Evolutionary conservation across 2,797 vertebrate species (phyloP).

Genomic region (Oreochromis mossambicus): DNA sequence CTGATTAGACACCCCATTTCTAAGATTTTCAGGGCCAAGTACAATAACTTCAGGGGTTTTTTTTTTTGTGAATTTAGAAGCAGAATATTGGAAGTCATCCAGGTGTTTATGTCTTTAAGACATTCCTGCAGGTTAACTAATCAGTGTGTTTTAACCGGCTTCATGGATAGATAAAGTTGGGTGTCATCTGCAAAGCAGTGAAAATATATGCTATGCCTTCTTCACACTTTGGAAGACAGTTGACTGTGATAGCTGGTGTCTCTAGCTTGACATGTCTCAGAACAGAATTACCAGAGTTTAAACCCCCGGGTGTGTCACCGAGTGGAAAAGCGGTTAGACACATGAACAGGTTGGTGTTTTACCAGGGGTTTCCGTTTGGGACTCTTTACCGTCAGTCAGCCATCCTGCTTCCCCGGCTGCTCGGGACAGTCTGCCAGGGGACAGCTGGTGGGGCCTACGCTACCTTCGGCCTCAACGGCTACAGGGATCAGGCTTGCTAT

Average conservation of each 20-base stretch:
- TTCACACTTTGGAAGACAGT: background rate
- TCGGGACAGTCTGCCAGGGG: background rate
- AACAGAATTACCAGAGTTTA: background rate
- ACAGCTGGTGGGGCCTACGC: background rate
- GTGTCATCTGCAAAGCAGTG: background rate
- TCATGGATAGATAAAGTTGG: background rate
- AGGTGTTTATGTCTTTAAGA: background rate
- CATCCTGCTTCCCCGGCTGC: background rate
- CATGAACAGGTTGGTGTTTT: background rate
- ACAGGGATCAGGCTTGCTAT: background rate
- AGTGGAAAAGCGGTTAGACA: background rate
- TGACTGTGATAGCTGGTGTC: background rate
- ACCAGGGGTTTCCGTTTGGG: background rate
- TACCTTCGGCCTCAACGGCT: background rate
- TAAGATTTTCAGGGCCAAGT: background rate
- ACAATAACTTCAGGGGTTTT: too few relatives aligned
- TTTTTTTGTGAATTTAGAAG: background rate
- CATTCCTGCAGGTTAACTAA: background rate
- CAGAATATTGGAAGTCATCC: background rate
- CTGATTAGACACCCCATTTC: background rate
- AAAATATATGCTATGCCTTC: background rate
- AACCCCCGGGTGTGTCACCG: fast-evolving
- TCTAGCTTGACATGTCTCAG: background rate
- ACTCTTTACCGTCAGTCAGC: background rate
- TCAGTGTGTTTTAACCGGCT: background rate